These are phyloP conservation scores for Platalea minor DNA, from an alignment of 2,797 vertebrate species.

Conservation along the genomic window DNA sequence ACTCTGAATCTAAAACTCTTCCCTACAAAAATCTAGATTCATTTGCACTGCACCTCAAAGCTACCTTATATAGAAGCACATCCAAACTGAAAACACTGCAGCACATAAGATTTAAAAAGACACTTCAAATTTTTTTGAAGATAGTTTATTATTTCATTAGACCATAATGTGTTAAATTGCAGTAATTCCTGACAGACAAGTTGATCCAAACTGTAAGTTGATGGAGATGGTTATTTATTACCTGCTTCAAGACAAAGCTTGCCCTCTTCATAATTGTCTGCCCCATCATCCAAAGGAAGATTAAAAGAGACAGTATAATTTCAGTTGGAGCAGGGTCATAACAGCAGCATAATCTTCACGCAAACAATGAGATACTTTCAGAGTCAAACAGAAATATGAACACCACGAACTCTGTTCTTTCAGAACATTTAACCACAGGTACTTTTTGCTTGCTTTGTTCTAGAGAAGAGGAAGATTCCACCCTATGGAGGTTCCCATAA, in stretches of 20 bases:
- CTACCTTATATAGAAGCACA: not conserved
- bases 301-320: slow-evolving; percentile 41
- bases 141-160: slow-evolving; percentile 16
- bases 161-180: slow-evolving; percentile 24
- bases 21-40: not conserved
- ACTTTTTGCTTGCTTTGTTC: slow-evolving; percentile 30
- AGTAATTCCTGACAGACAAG: slow-evolving; percentile 63
- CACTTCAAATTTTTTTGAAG: not conserved
- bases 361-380: slow-evolving; percentile 8
- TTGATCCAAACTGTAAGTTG: slow-evolving; percentile 38
- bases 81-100: not conserved
- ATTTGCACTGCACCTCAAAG: not conserved
- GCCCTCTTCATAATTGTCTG: slow-evolving; percentile 35
- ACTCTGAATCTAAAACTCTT: not conserved
- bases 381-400: not conserved
- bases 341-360: slow-evolving; percentile 9
- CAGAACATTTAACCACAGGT: slow-evolving; percentile 16
- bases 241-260: slow-evolving; percentile 63
- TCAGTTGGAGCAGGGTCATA: slow-evolving; percentile 32
- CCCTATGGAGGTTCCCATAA: not conserved
- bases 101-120: not conserved
- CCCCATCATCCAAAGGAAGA: slow-evolving; percentile 31
- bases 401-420: not conserved
- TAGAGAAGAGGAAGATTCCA: not conserved
- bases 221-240: slow-evolving; percentile 51